Evolutionary conservation across 2,888 invertebrate species (phyloP), one percentile per base, ranked within the genome.

Genomic region (Sisyra terminalis): DNA sequence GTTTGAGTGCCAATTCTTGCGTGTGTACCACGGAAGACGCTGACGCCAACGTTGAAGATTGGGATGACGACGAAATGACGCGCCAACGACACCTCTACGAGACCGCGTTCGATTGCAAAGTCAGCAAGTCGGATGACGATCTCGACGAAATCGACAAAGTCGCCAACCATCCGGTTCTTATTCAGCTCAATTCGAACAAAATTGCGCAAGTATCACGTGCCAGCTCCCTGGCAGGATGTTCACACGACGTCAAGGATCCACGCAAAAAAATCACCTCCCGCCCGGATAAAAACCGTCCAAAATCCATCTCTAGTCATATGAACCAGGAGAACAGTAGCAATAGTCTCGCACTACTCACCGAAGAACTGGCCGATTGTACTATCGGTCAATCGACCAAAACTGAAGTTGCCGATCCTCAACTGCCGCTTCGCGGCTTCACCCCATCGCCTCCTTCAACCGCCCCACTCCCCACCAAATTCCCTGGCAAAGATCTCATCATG

Each of bases 61-160:
- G 64, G 70, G 75, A 54, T 51, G 65, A 63, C 32, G 63, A 61
- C 53, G 66, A 65, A 45, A 71, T 71, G 67, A 70, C 70, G 50
- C 67, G 76, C 44, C 71, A 73, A 60, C 73, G 83, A 54, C 83
- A 83, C 63, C 73, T 88, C 44, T 88, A 88, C 61, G 88, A 88
- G 64, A 88, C 88, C 44, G 88, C 88, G 45, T 88, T 88, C 61
- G 88, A 88, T 63, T 85, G 85, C 61, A 84, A 84, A 63, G 77
- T 86, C 54, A 78, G 78, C 56, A 78, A 81, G 49, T 85, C 85
- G 7, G 79, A 80, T 59, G 77, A 78, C 51, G 81, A 86, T 51
- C 70, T 86, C 56, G 85, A 86, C 55, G 78, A 81, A 51, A 75
- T 86, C 41, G 85, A 86, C 52, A 75, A 82, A 46, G 76, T 86